phyloP scores from a whole-genome alignment of 2,888 invertebrate genomes.

The Drosophila ochracea region DNA sequence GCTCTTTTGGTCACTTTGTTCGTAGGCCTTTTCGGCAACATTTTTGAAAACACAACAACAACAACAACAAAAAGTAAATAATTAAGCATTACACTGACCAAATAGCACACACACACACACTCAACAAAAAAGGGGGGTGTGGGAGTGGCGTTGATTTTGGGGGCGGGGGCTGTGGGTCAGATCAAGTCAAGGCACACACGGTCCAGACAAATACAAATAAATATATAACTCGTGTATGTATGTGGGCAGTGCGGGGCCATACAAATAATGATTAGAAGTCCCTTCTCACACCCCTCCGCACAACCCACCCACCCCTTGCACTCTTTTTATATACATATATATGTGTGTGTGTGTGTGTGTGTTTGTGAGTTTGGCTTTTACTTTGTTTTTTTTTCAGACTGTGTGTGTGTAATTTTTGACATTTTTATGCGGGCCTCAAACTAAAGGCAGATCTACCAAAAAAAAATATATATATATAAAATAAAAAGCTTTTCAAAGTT shows the following conservation, averaged over 20 bases:
- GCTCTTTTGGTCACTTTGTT: constrained; percentile 71
- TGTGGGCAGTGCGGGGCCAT: constrained; percentile 64
- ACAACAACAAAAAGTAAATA: constrained; percentile 69
- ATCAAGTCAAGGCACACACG: constrained; percentile 40
- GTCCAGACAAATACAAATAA: constrained; percentile 79
- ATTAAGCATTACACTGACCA: constrained; percentile 82
- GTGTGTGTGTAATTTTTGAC: constrained; percentile 76
- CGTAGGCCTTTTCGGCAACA: constrained; percentile 55
- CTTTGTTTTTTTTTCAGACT: constrained; percentile 38
- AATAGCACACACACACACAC: constrained; percentile 51
- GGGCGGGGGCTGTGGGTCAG: constrained; percentile 15
- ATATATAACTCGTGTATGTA: constrained; percentile 51
- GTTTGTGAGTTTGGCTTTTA: constrained; percentile 58
- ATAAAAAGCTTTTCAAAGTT: constrained; percentile 63
- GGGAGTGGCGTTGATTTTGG: neutral
- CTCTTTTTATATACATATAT: neutral
- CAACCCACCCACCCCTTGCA: neutral
- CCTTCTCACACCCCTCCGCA: constrained; percentile 34
- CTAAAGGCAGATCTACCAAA: constrained; percentile 33
- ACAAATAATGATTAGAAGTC: constrained; percentile 81
- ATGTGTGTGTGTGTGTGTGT: neutral
- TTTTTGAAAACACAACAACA: constrained; percentile 41
- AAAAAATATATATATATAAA: constrained; percentile 8
- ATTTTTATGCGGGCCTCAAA: constrained; percentile 80
- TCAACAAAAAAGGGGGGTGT: neutral